A percentile compares a stretch with the other conserved stretches of the same genome.
phyloP scores from a whole-genome alignment of 2,888 invertebrate species.

The Oasisia sp. region DNA sequence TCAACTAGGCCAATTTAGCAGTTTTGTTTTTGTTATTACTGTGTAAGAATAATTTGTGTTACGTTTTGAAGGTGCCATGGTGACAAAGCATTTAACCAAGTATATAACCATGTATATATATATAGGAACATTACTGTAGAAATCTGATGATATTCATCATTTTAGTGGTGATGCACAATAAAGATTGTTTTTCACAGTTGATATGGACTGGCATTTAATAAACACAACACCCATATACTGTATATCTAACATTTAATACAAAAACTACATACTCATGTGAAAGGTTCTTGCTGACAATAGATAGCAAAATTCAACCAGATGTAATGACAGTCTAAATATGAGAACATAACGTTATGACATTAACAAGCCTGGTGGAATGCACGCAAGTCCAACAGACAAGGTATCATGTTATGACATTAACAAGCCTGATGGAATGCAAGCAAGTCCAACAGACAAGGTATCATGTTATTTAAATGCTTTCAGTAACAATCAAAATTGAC shows the following conservation, averaged over 20 bases:
- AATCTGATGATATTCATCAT: background rate
- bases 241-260: background rate
- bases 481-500: background rate
- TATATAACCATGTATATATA: background rate
- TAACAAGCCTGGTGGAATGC: background rate
- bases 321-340: background rate
- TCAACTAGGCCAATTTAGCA: background rate
- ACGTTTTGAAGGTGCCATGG: background rate
- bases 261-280: background rate
- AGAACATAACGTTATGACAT: background rate
- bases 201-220: background rate
- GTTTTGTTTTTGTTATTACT: background rate
- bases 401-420: background rate
- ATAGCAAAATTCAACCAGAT: background rate
- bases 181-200: slow-evolving; percentile 7
- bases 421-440: background rate
- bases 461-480: background rate
- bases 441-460: background rate
- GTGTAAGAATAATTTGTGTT: background rate
- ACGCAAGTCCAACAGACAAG: background rate
- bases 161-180: slow-evolving; percentile 1
- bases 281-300: background rate
- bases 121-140: background rate
- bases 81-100: background rate
- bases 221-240: background rate